Conservation (phyloP, 2,888 invertebrate species). For the Hirtodrosophila trivittata region DNA sequence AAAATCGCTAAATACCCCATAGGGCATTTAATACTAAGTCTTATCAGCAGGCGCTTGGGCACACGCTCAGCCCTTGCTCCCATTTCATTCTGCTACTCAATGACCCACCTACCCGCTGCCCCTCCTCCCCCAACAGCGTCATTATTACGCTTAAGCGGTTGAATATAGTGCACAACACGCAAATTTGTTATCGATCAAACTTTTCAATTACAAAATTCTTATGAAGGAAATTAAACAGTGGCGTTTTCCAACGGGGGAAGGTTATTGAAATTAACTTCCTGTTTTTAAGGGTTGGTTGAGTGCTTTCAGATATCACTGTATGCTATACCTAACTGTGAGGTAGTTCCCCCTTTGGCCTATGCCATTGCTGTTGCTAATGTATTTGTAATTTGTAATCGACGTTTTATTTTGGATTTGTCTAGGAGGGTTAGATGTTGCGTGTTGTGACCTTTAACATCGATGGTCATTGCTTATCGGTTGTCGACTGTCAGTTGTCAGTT, state of each 20-base stretch:
- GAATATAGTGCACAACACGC: constrained; percentile 45
- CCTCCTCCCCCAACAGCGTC: no score
- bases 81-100: constrained; percentile 12
- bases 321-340: no score
- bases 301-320: no score
- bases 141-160: background rate
- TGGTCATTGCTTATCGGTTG: constrained; percentile 43
- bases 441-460: constrained; percentile 56
- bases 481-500: no score
- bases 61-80: constrained; percentile 35
- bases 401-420: constrained; percentile 1
- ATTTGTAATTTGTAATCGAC: constrained; percentile 40
- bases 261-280: no score
- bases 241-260: no score
- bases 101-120: background rate
- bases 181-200: constrained; percentile 78
- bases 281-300: no score
- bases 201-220: constrained; percentile 49
- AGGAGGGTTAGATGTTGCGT: constrained; percentile 47
- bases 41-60: constrained; percentile 33
- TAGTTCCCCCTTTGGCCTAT: no score
- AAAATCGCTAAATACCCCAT: constrained; percentile 20
- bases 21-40: background rate
- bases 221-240: no score
- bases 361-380: constrained; percentile 1